Base-by-base conservation (phyloP, 1,140 invertebrate genomes). In the Drosophila nasuta region DNA sequence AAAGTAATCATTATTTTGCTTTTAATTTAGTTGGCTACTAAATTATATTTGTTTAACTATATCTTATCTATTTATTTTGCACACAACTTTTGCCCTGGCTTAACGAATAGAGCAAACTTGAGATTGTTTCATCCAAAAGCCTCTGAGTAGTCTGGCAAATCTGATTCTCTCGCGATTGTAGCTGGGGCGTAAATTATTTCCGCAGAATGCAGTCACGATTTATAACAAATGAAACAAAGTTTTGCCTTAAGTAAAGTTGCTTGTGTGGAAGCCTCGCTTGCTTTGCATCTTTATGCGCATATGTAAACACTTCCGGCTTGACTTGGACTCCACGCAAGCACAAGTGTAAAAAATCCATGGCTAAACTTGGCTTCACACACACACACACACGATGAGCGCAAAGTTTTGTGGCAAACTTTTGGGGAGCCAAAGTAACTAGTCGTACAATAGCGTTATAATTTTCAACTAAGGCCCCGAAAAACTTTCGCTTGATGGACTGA, bases 281-380 rank as follows among this genome's bases (percentile, higher is more conserved):
- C 7, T 46, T 8, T 71, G 81, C 78, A 77, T 86, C 82, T 85
- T 85, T 86, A 85, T 85, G 82, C 82, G 81, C 81, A 85, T 85
- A 85, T 85, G 81, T 85, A 86, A 86, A 85, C 81, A 85, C 76
- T 81, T 85, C 81, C 81, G 73, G 74, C 69, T 75, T 43, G 59
- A 59, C 35, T 64, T 52, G 46, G 66, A 57, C 51, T 35, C 56
- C 25, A 11, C 20, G 51, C 65, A 73, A 74, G n/a, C 66, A 54
- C 67, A 83, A 77, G 77, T 85, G 77, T 75, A 80, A 82, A 80
- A 82, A 82, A 85, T 82, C 81, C 74, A 60, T 77, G 62, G 78
- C 77, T 81, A 85, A 85, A 78, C 81, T 85, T 76, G 33, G 49
- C 58, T 51, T 57, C 57, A 70, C 72, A 64, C 20, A 2, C 57